Conservation (phyloP, 2,113 vertebrate genomes). For the Cyprinus carpio region DNA sequence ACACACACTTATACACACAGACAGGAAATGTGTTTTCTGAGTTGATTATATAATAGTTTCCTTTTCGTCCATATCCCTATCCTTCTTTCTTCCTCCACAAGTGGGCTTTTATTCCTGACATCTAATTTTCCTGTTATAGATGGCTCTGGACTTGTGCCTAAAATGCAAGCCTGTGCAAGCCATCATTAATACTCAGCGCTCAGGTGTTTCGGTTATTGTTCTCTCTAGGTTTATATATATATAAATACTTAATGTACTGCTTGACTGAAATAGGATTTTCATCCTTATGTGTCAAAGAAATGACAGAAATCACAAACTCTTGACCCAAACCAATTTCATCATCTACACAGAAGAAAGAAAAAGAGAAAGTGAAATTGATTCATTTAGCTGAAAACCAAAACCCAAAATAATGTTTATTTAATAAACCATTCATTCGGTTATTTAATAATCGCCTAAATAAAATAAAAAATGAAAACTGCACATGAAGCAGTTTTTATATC, state of each 20-base stretch:
- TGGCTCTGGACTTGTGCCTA: background rate
- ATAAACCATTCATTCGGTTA: too few species aligned
- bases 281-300: conserved; percentile 41
- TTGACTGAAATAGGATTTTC: background rate
- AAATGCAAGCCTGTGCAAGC: background rate
- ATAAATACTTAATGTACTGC: background rate
- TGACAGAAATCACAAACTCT: conserved; percentile 44
- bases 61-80: conserved; percentile 40
- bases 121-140: conserved; percentile 26
- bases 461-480: too few species aligned
- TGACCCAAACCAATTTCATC: conserved; percentile 24
- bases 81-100: conserved; percentile 36
- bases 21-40: conserved; percentile 58
- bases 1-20: background rate
- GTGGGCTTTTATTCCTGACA: conserved; percentile 43
- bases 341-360: background rate
- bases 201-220: background rate
- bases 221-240: too few species aligned
- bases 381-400: too few species aligned
- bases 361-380: background rate
- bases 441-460: too few species aligned
- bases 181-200: background rate
- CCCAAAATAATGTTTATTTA: too few species aligned
- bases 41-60: conserved; percentile 56
- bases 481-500: too few species aligned